These are phyloP conservation scores for Cuculus canorus DNA, from an alignment of 2,797 vertebrate species.

Conservation along the genomic window DNA sequence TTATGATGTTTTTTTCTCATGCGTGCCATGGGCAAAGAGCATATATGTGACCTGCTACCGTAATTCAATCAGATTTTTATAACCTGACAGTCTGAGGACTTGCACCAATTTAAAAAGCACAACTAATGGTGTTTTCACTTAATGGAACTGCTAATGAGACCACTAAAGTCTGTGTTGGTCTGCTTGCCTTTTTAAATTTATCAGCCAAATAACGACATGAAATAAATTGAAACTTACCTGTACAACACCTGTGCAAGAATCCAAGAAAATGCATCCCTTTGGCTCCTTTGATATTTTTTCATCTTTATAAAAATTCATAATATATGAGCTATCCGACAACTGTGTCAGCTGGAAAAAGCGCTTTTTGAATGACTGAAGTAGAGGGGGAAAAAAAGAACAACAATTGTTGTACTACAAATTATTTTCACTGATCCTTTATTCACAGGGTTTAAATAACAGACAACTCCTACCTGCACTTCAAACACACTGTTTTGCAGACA, in stretches of 20 bases:
- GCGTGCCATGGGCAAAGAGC: not conserved
- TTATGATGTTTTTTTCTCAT: not conserved
- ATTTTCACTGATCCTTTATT: not conserved
- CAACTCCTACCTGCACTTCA: not conserved
- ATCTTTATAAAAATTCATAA: conserved; percentile 99
- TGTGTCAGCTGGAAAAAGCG: conserved; percentile 98
- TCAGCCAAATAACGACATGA: not conserved
- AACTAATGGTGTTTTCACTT: not conserved
- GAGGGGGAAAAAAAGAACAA: not conserved
- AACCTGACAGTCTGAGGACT: not conserved
- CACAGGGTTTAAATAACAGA: not conserved
- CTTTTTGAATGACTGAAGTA: conserved; percentile 93
- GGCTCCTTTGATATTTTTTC: conserved; percentile 99
- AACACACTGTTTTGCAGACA: not conserved
- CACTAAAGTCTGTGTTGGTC: fast-evolving
- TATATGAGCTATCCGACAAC: conserved; percentile 95
- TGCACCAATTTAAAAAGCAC: not conserved
- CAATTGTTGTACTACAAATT: not conserved
- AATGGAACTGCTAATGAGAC: not conserved
- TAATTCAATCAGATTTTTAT: not conserved
- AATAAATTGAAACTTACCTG: conserved; percentile 83
- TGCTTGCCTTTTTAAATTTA: not conserved
- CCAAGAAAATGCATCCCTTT: conserved; percentile 98
- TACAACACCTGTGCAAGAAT: conserved; percentile 96
- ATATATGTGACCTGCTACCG: not conserved